Conservation (phyloP, 1,140 invertebrate species). For the Cydia amplana region DNA sequence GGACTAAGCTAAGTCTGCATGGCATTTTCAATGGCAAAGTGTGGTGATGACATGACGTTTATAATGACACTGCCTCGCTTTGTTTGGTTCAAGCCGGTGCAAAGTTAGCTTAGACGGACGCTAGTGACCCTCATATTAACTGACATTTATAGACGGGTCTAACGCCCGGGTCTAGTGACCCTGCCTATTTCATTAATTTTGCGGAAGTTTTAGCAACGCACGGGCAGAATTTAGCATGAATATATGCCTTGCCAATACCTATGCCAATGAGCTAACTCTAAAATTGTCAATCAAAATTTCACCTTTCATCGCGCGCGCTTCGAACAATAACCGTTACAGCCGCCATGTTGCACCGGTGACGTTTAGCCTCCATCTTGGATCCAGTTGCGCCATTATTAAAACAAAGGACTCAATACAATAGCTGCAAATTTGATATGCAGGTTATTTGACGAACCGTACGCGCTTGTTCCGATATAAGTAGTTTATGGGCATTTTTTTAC, state of each 20-base stretch:
- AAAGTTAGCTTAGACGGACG: too few species aligned
- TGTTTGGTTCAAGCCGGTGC: too few species aligned
- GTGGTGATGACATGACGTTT: too few species aligned
- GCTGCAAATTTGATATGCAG: slow-evolving; percentile 31
- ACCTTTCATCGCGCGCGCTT: slow-evolving; percentile 29
- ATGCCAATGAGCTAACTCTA: background rate
- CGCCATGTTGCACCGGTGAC: slow-evolving; percentile 64
- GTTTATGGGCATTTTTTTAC: background rate
- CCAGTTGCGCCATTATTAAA: slow-evolving; percentile 55
- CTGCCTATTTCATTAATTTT: background rate
- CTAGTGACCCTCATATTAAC: background rate
- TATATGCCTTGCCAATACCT: background rate
- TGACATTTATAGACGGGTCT: too few species aligned
- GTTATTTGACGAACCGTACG: slow-evolving; percentile 20
- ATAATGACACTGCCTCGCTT: too few species aligned
- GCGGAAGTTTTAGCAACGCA: background rate
- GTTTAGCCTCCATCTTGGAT: slow-evolving; percentile 67
- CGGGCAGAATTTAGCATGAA: background rate
- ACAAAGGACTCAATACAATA: slow-evolving; percentile 65
- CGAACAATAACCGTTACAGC: slow-evolving; percentile 58
- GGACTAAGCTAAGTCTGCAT: too few species aligned
- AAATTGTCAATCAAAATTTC: background rate
- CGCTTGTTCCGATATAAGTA: background rate
- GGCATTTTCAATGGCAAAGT: too few species aligned
- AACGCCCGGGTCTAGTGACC: too few species aligned